These are phyloP conservation scores for Pitta sordida DNA, from an alignment of 2,113 vertebrate species.

Conservation along the genomic window DNA sequence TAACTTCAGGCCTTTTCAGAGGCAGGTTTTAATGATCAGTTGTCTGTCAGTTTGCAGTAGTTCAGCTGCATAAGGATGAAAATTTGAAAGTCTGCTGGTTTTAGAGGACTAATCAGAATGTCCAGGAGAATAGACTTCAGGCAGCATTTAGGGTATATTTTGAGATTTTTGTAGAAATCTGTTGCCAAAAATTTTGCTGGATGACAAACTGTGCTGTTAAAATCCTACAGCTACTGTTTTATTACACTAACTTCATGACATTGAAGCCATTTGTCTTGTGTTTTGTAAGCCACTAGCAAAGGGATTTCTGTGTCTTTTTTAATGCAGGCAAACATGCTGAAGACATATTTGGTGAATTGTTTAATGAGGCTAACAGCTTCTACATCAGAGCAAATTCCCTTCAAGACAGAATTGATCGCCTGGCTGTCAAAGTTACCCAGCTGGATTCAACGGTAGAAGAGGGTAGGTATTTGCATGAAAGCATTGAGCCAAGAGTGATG, in stretches of 20 bases:
- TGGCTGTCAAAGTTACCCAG: slow-evolving; percentile 98
- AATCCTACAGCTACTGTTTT: neutral
- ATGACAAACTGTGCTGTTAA: neutral
- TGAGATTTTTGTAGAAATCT: neutral
- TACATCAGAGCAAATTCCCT: slow-evolving; percentile 96
- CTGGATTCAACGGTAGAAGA: slow-evolving; percentile 98
- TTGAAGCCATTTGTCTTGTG: neutral
- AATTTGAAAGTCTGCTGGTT: neutral
- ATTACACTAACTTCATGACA: neutral
- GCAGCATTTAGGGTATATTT: neutral
- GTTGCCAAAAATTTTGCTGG: neutral
- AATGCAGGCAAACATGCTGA: slow-evolving; percentile 94
- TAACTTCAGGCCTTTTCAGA: neutral
- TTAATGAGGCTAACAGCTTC: slow-evolving; percentile 96
- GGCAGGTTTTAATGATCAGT: neutral
- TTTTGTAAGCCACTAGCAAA: slow-evolving; percentile 8
- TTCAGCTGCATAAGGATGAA: neutral
- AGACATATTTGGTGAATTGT: slow-evolving; percentile 97
- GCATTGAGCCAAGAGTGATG: slow-evolving; percentile 41
- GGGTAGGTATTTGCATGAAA: slow-evolving; percentile 80
- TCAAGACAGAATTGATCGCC: slow-evolving; percentile 97
- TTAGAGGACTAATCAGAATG: neutral
- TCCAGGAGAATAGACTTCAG: neutral
- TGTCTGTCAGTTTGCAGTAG: neutral
- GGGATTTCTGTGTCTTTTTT: slow-evolving; percentile 31